phyloP scores from a whole-genome alignment of 1,140 invertebrate genomes.

The Eumeta japonica region DNA sequence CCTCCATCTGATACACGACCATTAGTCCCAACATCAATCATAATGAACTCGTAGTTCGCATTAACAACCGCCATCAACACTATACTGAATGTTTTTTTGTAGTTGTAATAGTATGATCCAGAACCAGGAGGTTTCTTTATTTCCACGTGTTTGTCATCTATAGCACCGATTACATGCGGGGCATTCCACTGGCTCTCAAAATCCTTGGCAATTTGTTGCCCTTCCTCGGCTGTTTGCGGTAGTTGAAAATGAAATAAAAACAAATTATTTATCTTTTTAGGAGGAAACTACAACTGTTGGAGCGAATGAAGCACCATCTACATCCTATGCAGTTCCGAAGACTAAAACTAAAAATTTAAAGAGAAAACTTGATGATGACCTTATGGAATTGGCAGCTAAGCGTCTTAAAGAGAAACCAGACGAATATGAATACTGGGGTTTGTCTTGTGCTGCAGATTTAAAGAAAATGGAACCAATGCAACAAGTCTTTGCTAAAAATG shows the following conservation, averaged over 20 bases:
- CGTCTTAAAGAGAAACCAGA: too few relatives aligned
- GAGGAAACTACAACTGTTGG: not conserved
- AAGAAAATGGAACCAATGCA: too few relatives aligned
- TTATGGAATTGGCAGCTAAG: too few relatives aligned
- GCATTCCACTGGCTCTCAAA: slow-evolving; percentile 26
- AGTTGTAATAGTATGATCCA: slow-evolving; percentile 10
- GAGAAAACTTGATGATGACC: too few relatives aligned
- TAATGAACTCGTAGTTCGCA: too few relatives aligned
- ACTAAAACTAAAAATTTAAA: slow-evolving; percentile 3
- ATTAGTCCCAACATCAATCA: too few relatives aligned
- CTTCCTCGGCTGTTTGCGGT: slow-evolving; percentile 10
- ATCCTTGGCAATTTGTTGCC: slow-evolving; percentile 17
- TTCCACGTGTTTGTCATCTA: slow-evolving; percentile 43
- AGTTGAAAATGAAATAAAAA: slow-evolving; percentile 9
- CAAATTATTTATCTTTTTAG: slow-evolving; percentile 4
- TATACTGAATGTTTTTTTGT: not conserved
- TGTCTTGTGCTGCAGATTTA: too few relatives aligned
- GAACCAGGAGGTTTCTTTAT: slow-evolving; percentile 18
- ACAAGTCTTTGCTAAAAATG: too few relatives aligned
- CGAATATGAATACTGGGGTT: too few relatives aligned
- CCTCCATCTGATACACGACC: too few relatives aligned
- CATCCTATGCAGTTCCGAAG: slow-evolving; percentile 1
- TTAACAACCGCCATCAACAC: slow-evolving; percentile 1
- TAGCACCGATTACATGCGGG: slow-evolving; percentile 23
- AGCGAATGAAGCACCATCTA: too few relatives aligned